Base-by-base conservation (phyloP, 2,797 vertebrate genomes). In the Agapornis canus region DNA sequence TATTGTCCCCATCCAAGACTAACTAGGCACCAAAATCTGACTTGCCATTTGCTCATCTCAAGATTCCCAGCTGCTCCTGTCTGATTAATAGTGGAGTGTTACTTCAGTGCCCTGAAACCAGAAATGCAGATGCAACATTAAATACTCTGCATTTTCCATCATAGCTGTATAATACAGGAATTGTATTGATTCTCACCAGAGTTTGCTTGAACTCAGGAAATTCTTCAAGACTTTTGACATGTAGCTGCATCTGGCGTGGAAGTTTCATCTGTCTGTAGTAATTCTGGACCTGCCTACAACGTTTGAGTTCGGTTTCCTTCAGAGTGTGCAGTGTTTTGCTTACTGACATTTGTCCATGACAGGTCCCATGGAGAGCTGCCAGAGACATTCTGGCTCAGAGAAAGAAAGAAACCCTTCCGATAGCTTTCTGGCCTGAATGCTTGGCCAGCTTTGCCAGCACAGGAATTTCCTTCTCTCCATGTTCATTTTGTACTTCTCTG, bases 31-130 rank as follows among this genome's bases (percentile, higher is more conserved):
- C 42, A 79, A 83, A 75, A 79, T 75, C 59, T 92, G 47, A 26
- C 66, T 91, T 90, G 29, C 59, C 31, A 68, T 89, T 80, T 94
- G 64, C 27, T 89, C 27, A 56, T 56, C 47, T 93, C 57, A 70
- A 29, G 75, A 91, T 86, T 95, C 78, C 52, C 94, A 93, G 81
- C 92, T 95, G 84, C 57, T 54, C 9, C 48, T 82, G n/a, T 61
- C 64, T 87, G 61, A 85, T 82, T 89, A 43, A 65, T 72, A 35
- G 19, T 63, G 56, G 27, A 78, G 51, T 60, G 60, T 80, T 83
- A 60, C 52, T 82, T 65, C 6, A 77, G 39, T 65, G n/a, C 49
- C 26, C 39, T 68, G 42, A 89, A 83, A 75, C 27, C 16, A 71
- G 49, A 78, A 96, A 54, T 64, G 26, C 63, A 77, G 57, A 57